These are phyloP conservation scores for Sebastes diaconus DNA, from an alignment of 2,797 vertebrate genomes.

Conservation along the genomic window DNA sequence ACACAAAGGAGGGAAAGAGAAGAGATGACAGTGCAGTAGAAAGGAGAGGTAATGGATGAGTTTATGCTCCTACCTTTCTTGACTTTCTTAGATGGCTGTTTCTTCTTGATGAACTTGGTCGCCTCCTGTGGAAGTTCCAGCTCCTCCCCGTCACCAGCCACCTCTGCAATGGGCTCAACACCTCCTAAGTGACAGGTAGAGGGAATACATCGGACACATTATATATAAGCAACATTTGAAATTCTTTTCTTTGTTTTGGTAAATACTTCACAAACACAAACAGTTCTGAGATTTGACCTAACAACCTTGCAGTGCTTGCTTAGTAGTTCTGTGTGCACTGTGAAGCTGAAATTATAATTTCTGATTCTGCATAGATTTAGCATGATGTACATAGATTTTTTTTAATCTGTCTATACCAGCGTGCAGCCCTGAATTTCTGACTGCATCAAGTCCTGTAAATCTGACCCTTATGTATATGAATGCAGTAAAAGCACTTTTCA, in stretches of 20 bases:
- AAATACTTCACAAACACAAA: background rate
- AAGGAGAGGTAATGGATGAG: background rate
- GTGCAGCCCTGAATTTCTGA: background rate
- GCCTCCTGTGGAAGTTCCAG: slow-evolving; percentile 70
- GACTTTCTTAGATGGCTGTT: slow-evolving; percentile 76
- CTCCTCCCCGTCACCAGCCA: slow-evolving; percentile 85
- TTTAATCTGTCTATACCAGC: background rate
- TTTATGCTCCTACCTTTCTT: slow-evolving; percentile 79
- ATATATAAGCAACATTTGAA: background rate
- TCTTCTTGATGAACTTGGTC: slow-evolving; percentile 75
- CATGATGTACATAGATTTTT: background rate
- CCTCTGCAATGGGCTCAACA: slow-evolving; percentile 74
- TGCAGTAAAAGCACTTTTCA: no score
- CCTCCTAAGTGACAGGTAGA: slow-evolving; percentile 60
- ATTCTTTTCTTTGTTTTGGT: background rate
- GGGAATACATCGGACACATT: background rate
- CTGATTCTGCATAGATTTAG: background rate
- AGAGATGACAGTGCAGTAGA: background rate
- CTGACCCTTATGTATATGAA: background rate
- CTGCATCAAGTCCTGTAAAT: background rate
- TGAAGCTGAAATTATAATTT: background rate
- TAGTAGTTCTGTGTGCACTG: background rate
- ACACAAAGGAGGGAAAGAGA: background rate
- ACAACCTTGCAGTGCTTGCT: background rate
- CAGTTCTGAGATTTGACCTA: background rate